These are phyloP conservation scores for Erebia ligea DNA, from an alignment of 2,888 invertebrate species.

Conservation along the genomic window DNA sequence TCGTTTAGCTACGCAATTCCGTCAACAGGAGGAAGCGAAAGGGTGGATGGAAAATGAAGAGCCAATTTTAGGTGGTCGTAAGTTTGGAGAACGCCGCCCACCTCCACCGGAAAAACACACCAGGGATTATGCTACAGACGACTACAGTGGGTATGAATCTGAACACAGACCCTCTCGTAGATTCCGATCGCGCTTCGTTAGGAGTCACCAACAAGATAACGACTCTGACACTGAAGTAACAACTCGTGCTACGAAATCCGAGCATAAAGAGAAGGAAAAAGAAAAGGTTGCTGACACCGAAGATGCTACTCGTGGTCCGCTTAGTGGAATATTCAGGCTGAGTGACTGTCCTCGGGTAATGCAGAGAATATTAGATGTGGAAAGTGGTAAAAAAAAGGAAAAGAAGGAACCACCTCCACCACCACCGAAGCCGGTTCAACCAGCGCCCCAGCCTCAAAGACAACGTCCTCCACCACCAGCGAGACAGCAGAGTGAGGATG, in stretches of 20 bases:
- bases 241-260: conserved; percentile 86
- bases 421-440: conserved; percentile 81
- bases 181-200: conserved; percentile 88
- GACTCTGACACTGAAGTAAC: conserved; percentile 89
- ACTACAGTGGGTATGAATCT: conserved; percentile 88
- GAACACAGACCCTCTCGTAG: conserved; percentile 85
- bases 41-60: conserved; percentile 87
- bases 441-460: conserved; percentile 74
- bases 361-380: conserved; percentile 93
- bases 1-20: conserved; percentile 93
- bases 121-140: conserved; percentile 84
- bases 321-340: conserved; percentile 94
- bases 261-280: conserved; percentile 84
- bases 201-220: conserved; percentile 87
- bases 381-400: conserved; percentile 89
- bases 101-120: conserved; percentile 80
- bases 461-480: conserved; percentile 84
- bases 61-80: conserved; percentile 88
- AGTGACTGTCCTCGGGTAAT: conserved; percentile 95
- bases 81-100: conserved; percentile 88
- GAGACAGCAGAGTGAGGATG: conserved; percentile 93
- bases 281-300: conserved; percentile 93
- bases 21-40: conserved; percentile 91
- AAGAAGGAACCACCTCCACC: conserved; percentile 86
- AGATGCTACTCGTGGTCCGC: conserved; percentile 92